These are phyloP conservation scores for Paracanthobrama guichenoti DNA, from an alignment of 2,113 vertebrate species.

Conservation along the genomic window DNA sequence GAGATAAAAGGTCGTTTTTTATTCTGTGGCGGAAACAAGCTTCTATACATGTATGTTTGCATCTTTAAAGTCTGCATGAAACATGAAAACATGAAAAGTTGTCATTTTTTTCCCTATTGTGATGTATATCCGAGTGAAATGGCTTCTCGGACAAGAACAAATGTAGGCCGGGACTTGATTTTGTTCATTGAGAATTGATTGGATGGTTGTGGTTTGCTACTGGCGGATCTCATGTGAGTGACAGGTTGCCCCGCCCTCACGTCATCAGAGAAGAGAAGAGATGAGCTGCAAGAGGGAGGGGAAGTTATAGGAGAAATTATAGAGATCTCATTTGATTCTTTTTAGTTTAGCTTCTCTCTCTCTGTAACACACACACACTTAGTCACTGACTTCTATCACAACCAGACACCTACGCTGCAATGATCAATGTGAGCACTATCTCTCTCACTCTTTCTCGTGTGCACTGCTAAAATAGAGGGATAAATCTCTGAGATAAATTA, in stretches of 20 bases:
- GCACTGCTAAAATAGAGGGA: not conserved
- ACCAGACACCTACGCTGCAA: not conserved
- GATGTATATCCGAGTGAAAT: not conserved
- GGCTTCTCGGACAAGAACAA: not conserved
- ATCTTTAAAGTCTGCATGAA: not conserved
- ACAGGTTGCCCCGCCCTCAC: not conserved
- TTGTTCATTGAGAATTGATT: not conserved
- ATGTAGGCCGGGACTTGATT: not conserved
- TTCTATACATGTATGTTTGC: not conserved
- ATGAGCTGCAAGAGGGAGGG: no score
- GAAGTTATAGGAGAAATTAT: not conserved
- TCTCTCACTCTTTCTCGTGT: not conserved
- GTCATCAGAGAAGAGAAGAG: not conserved
- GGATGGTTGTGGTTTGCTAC: not conserved
- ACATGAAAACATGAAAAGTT: not conserved
- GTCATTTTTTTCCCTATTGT: not conserved
- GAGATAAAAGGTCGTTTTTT: no score
- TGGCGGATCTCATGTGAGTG: not conserved
- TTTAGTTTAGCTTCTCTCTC: not conserved
- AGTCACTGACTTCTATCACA: constrained; percentile 8
- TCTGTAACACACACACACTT: not conserved
- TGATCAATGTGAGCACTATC: not conserved
- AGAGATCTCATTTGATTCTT: not conserved
- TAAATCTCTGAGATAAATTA: constrained; percentile 27
- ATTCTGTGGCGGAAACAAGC: no score